Evolutionary conservation across 23 tunicate genomes (phyloP), one percentile per base, ranked within the genome.

Genomic region (Halocynthia aurantium): DNA sequence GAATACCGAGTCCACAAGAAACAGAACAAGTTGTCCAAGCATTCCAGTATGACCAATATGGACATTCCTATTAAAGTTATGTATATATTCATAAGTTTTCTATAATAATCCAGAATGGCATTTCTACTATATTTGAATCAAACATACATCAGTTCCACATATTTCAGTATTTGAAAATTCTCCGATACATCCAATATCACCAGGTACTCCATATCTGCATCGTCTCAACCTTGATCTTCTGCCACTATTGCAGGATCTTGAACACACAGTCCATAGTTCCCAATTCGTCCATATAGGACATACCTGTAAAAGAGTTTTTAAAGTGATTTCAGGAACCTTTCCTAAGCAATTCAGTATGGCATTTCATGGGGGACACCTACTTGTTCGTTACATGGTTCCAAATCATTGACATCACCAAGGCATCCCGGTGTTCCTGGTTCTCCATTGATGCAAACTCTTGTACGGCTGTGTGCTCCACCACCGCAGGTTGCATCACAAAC

Each of bases 131-230:
- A 31, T 31, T 31, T 31, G 44, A 31, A 31, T 31, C 44, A 31
- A n/a, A 31, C 44, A 49, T 62, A 83, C 95, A 70, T 81, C 67
- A 22, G 69, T 57, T 44, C 84, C 80, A 67, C 98, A 93, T 55
- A 7, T 31, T 50, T 17, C 61, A 6, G 51, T 20, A 9, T 74
- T 64, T 56, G 20, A 49, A 13, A 22, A 51, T 12, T 62, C n/a
- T 50, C 78, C 78, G 8, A 54, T 65, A 56, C 78, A 74, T 44
- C 56, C 55, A 22, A 54, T 22, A 8, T 49, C 22, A 55, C 13
- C 50, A 53, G 31, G 21, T 19, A 54, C 78, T 74, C 56, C 78
- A 54, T 74, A 54, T 44, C 55, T 13, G 21, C 78, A 74, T 9
- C 6, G 10, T 56, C 78, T 74, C 13, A 21, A n/a, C 5, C 78